Evolutionary conservation across 2,113 vertebrate genomes (phyloP).

Genomic region (Pandion haliaetus): DNA sequence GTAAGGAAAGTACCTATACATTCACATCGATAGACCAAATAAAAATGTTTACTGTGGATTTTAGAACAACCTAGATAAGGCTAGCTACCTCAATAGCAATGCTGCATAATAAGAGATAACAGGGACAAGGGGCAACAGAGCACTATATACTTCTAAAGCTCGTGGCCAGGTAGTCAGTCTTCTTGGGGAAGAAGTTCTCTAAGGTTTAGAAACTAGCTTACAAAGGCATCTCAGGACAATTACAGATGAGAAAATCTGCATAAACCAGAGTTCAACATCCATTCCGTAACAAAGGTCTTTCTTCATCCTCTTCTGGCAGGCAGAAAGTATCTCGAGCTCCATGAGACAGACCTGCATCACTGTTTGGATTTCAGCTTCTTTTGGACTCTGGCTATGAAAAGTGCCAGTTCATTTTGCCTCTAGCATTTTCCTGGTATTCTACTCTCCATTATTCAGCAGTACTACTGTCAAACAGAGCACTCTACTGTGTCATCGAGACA

Average conservation of each 20-base stretch:
- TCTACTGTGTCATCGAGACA: background rate
- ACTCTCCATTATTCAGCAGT: background rate
- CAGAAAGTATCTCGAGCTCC: background rate
- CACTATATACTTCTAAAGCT: background rate
- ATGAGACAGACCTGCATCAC: background rate
- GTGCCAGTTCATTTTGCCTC: background rate
- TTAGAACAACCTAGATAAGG: background rate
- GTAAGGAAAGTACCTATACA: background rate
- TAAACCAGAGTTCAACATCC: background rate
- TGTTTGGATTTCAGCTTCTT: background rate
- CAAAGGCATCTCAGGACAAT: background rate
- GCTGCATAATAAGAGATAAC: background rate
- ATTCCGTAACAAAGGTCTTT: background rate
- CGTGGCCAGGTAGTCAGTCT: background rate
- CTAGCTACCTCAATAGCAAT: background rate
- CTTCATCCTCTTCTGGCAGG: background rate
- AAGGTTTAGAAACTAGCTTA: background rate
- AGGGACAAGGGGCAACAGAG: background rate
- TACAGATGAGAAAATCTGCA: background rate
- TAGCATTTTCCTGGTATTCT: background rate
- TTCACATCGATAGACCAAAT: background rate
- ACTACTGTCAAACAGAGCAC: background rate
- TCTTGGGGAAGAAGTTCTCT: background rate
- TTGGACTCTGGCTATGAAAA: background rate
- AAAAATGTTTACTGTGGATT: background rate